Evolutionary conservation across 2,113 vertebrate species (phyloP).

Genomic region (Oreotrochilus melanogaster): DNA sequence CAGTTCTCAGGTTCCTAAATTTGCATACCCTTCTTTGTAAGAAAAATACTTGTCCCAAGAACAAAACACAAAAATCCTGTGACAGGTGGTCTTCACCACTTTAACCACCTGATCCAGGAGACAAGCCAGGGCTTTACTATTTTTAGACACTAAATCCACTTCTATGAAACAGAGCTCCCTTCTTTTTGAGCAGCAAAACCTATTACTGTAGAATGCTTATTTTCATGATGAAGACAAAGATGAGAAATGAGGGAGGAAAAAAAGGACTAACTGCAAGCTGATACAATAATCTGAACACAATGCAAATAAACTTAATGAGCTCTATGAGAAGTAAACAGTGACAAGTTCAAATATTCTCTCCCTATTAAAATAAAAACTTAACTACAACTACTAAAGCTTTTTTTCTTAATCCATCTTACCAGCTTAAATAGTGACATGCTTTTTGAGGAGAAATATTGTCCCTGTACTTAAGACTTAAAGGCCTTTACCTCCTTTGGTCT

Average conservation of each 20-base stretch:
- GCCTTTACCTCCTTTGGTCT: neutral
- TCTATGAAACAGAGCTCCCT: slow-evolving; percentile 29
- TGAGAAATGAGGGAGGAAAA: neutral
- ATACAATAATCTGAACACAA: neutral
- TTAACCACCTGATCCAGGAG: slow-evolving; percentile 31
- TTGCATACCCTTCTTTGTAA: neutral
- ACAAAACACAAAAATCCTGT: slow-evolving; percentile 5
- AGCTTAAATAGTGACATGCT: neutral
- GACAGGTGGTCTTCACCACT: slow-evolving; percentile 55
- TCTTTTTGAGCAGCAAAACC: slow-evolving; percentile 24
- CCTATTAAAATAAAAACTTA: neutral
- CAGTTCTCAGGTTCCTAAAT: neutral
- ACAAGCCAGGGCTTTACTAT: slow-evolving; percentile 12
- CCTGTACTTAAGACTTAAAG: neutral
- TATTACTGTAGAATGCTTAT: neutral
- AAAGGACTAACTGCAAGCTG: neutral
- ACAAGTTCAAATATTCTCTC: neutral
- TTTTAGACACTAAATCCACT: slow-evolving; percentile 18
- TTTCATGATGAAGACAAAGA: neutral
- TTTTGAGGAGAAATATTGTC: neutral
- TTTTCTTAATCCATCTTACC: neutral
- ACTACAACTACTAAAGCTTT: neutral
- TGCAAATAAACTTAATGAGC: neutral
- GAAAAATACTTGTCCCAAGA: neutral
- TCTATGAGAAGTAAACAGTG: neutral